Base-by-base conservation (phyloP, 2,113 vertebrate genomes). In the Epinephelus cyanopodus region DNA sequence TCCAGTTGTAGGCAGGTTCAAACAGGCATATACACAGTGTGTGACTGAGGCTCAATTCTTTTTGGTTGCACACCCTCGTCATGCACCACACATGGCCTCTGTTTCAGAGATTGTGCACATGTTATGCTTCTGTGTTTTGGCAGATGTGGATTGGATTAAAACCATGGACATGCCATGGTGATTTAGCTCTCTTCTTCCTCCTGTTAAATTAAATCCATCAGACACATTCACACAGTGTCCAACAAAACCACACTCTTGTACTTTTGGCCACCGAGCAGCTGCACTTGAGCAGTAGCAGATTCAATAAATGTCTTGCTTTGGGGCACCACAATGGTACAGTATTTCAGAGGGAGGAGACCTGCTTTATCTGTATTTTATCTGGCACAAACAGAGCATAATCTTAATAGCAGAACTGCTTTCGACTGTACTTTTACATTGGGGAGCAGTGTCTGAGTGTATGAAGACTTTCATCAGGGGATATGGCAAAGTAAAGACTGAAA, bases 291-390 rank as follows among this genome's bases (percentile, higher is more conserved):
- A 37, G 56, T 62, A 19, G 21, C 52, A 25, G 19, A 79, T 77
- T 61, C 77, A 76, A 57, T 62, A 68, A 64, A 58, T 70, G 80
- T 80, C 79, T 78, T 69, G 82, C 77, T 85, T 74, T 27, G 62
- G 71, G 71, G 80, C 74, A 61, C 60, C 14, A 48, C 27, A 10
- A 1, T 39, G 37, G 45, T 39, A 27, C 69, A 50, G 56, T 66
- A 33, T 79, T 80, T 87, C 6, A 60, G 10, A 53, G 39, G 21
- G 15, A 42, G 15, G 19, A 33, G 45, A 69, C 50, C 39, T n/a
- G 23, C 57, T 78, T 17, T 76, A 50, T 70, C 68, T 72, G 52
- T 58, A 39, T 87, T 79, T 67, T 25, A 37, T 90, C 42, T 70
- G 70, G 45, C 77, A 72, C 86, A 69, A 73, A 69, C 61, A 23